These are phyloP conservation scores for Crematogaster levior DNA, from an alignment of 2,888 invertebrate genomes.

Conservation along the genomic window DNA sequence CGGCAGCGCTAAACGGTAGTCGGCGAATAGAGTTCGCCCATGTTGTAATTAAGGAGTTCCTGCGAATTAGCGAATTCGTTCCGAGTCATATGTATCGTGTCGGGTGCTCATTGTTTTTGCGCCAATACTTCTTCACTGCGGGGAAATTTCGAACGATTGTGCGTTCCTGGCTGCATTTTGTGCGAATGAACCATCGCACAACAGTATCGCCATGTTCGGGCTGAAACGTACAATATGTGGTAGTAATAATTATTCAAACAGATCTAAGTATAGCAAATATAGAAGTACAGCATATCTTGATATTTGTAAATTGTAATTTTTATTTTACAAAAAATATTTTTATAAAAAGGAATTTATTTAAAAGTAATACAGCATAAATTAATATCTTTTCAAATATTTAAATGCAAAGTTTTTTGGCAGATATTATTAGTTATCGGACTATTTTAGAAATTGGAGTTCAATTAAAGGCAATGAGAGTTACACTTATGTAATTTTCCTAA, in stretches of 20 bases:
- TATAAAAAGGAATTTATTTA: background rate
- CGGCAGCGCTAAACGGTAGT: conserved; percentile 84
- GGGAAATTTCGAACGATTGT: conserved; percentile 10
- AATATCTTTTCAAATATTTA: background rate
- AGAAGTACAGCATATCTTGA: background rate
- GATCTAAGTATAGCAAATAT: too few relatives aligned
- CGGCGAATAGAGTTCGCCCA: conserved; percentile 72
- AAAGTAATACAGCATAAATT: background rate
- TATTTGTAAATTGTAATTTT: background rate
- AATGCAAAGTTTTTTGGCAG: background rate
- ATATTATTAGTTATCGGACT: background rate
- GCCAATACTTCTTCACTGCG: conserved; percentile 5
- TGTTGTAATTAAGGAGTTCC: conserved; percentile 71
- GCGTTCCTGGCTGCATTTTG: background rate
- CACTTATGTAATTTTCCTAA: too few relatives aligned
- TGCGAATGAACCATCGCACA: background rate
- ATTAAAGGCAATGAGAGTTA: too few relatives aligned
- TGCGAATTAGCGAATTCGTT: conserved; percentile 50
- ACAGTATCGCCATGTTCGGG: background rate
- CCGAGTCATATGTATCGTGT: conserved; percentile 49
- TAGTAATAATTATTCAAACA: background rate
- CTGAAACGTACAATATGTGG: background rate
- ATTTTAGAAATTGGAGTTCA: conserved; percentile 54
- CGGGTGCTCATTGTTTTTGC: conserved; percentile 20
- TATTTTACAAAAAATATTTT: background rate